Percentiles rank a stretch among this genome's conserved stretches.
phyloP scores from a whole-genome alignment of 2,113 vertebrate species.

The Indicator maculatus region DNA sequence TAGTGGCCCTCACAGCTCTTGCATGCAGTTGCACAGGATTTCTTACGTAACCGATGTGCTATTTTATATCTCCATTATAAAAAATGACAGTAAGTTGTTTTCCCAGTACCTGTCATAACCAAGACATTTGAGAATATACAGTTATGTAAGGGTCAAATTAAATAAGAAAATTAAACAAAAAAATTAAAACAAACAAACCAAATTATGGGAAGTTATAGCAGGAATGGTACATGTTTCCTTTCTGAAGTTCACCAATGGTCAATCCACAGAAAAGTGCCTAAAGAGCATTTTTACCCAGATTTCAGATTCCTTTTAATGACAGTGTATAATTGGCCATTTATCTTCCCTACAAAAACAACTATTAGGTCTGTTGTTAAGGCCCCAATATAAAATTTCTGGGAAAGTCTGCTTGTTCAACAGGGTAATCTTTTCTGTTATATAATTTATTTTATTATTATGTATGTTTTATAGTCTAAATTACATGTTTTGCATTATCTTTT shows the following conservation, averaged over 20 bases:
- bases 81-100: neutral
- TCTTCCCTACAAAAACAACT: neutral
- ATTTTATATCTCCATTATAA: neutral
- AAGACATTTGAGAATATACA: neutral
- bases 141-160: neutral
- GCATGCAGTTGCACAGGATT: neutral
- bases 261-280: neutral
- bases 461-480: neutral
- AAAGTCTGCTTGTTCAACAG: neutral
- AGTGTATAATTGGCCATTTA: neutral
- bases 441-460: neutral
- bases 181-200: neutral
- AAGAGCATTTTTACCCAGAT: neutral
- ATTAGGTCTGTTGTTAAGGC: neutral
- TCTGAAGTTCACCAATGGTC: neutral
- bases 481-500: neutral
- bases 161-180: neutral
- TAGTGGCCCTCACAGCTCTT: neutral
- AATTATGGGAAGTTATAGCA: neutral
- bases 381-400: neutral
- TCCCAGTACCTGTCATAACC: neutral
- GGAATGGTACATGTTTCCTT: neutral
- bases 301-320: neutral
- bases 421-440: neutral
- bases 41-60: neutral